These are phyloP conservation scores for Arothron firmamentum DNA, from an alignment of 2,113 vertebrate genomes.

Conservation along the genomic window DNA sequence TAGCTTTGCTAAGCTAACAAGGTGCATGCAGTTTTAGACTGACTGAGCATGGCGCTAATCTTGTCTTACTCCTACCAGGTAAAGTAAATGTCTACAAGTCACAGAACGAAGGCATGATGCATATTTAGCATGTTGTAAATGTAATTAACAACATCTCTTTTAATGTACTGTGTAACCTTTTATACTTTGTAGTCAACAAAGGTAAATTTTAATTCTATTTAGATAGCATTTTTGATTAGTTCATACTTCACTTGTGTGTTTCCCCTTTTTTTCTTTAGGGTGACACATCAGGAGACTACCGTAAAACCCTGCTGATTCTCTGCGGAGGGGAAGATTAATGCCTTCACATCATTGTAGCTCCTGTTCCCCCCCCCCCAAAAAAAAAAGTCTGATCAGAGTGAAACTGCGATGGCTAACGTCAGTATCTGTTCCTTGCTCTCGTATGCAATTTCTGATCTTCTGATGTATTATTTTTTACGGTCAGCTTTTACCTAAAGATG, in stretches of 20 bases:
- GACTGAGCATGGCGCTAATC: background rate
- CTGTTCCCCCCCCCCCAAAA: slow-evolving; percentile 12
- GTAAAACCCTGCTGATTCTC: slow-evolving; percentile 85
- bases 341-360: slow-evolving; percentile 8
- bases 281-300: slow-evolving; percentile 94
- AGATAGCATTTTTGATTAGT: slow-evolving; percentile 9
- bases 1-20: background rate
- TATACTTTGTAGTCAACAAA: too few relatives aligned
- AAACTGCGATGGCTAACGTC: slow-evolving; percentile 28
- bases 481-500: slow-evolving; percentile 14
- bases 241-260: slow-evolving; percentile 13
- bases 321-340: slow-evolving; percentile 90
- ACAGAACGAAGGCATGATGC: too few relatives aligned
- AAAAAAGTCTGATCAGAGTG: slow-evolving; percentile 23
- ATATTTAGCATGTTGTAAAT: too few relatives aligned
- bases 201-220: too few relatives aligned
- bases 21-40: background rate
- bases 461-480: slow-evolving; percentile 44
- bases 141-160: too few relatives aligned
- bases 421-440: slow-evolving; percentile 26
- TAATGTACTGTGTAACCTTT: too few relatives aligned
- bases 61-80: background rate
- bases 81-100: background rate
- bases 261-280: slow-evolving; percentile 73
- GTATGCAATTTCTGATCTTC: slow-evolving; percentile 11